Base-by-base conservation (phyloP, 2,113 vertebrate species). In the Channa argus region DNA sequence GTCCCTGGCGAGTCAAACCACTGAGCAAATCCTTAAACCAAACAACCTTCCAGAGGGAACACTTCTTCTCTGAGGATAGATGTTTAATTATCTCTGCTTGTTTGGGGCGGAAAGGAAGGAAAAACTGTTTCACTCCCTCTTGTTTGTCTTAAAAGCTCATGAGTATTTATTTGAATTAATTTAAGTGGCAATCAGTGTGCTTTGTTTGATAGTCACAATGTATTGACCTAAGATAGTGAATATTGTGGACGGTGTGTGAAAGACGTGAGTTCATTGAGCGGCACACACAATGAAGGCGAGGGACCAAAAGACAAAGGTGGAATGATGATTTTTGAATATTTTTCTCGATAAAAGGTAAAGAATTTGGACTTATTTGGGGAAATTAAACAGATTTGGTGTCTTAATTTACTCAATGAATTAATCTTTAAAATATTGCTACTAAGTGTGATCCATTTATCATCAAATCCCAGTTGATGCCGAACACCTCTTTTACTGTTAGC, bases 1-100 rank as follows among this genome's bases (percentile, higher is more conserved):
- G 87, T 96, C 96, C 95, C 96, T 88, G 93, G 96, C 45, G 96
- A 96, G 87, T 91, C 92, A 94, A 95, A 95, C 94, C 93, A 93
- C 91, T 79, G 90, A 89, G 91, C 85, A 91, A 89, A 94, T 92
- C 91, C 88, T 91, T 93, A 92, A 92, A 92, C 91, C 92, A 93
- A 94, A 93, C 92, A 93, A 84, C 74, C 89, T 84, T 93, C 89
- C 88, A 85, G 77, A 89, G 85, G 88, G 92, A 93, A 65, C 77
- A 36, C 80, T 76, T 86, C 86, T 88, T 91, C 86, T 93, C 91
- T 73, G 85, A 86, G 89, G 87, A 91, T 87, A 87, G 90, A 91
- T 90, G 88, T 92, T 91, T 93, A 94, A 93, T 94, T 92, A 93
- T 91, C 91, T 92, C 84, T 71, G 88, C 91, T 92, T 92, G 88